Evolutionary conservation across 2,113 vertebrate species (phyloP).

Genomic region (Pao palembangensis): DNA sequence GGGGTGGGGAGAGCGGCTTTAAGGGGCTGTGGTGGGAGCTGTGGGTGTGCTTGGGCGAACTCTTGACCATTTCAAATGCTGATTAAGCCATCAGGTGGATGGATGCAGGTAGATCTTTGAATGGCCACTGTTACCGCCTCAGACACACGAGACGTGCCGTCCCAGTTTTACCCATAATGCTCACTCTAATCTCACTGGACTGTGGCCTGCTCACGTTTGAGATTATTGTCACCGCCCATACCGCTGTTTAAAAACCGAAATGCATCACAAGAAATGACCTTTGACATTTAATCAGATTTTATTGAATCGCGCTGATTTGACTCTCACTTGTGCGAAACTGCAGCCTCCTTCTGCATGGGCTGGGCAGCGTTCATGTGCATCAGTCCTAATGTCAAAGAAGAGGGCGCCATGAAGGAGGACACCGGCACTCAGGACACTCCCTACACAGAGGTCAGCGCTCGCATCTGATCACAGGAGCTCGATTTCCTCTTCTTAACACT

Average conservation of each 20-base stretch:
- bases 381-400: conserved; percentile 96
- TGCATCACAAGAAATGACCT: neutral
- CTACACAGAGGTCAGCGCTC: conserved; percentile 88
- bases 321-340: conserved; percentile 25
- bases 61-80: too few relatives aligned
- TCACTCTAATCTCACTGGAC: conserved; percentile 31
- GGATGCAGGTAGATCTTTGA: neutral
- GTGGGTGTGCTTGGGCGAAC: neutral
- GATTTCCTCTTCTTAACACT: neutral
- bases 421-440: conserved; percentile 95
- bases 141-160: conserved; percentile 1
- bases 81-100: neutral
- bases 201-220: conserved; percentile 27
- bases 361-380: conserved; percentile 97
- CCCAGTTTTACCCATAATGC: conserved; percentile 1
- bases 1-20: conserved; percentile 15
- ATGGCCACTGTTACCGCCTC: conserved; percentile 16
- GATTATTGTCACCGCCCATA: conserved; percentile 2
- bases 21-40: conserved; percentile 5
- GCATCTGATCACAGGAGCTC: too few relatives aligned
- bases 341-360: conserved; percentile 95
- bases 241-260: neutral
- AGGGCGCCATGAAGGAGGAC: conserved; percentile 98
- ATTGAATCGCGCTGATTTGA: conserved; percentile 8
- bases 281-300: neutral